Evolutionary conservation across 2,888 invertebrate species (phyloP).

Genomic region (Bellardia pandia): DNA sequence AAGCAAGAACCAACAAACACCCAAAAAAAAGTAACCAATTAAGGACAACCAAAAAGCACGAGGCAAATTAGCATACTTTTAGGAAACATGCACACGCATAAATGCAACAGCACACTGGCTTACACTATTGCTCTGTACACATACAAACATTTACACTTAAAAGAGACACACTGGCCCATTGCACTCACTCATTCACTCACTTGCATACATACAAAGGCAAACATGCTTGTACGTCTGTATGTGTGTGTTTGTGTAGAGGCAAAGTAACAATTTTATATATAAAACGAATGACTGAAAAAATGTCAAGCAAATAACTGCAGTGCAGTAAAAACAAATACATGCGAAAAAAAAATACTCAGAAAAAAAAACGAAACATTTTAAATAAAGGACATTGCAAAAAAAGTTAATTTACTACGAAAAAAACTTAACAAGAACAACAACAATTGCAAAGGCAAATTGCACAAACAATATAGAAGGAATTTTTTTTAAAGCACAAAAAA

Average conservation of each 20-base stretch:
- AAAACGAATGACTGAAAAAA: constrained; percentile 44
- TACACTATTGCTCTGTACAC: neutral
- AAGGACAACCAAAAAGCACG: constrained; percentile 66
- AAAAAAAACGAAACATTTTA: constrained; percentile 26
- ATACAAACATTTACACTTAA: neutral
- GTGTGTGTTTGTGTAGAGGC: neutral
- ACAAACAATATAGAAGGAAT: neutral
- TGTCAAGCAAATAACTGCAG: constrained; percentile 68
- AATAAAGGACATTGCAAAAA: constrained; percentile 33
- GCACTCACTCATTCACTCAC: constrained; percentile 8
- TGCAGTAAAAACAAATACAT: constrained; percentile 69
- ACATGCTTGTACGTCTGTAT: constrained; percentile 12
- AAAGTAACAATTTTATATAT: constrained; percentile 49
- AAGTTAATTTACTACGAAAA: constrained; percentile 19
- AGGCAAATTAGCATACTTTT: constrained; percentile 69
- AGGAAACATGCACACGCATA: constrained; percentile 44
- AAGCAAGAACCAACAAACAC: constrained; percentile 17
- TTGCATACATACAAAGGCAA: constrained; percentile 13
- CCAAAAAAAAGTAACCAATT: constrained; percentile 63
- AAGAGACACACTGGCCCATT: constrained; percentile 30
- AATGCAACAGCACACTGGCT: neutral
- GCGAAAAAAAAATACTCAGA: constrained; percentile 4
- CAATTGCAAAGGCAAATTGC: neutral
- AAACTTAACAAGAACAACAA: neutral
- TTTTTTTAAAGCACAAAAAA: neutral